Conservation (phyloP, 2,888 invertebrate species). For the Sipha maydis region DNA sequence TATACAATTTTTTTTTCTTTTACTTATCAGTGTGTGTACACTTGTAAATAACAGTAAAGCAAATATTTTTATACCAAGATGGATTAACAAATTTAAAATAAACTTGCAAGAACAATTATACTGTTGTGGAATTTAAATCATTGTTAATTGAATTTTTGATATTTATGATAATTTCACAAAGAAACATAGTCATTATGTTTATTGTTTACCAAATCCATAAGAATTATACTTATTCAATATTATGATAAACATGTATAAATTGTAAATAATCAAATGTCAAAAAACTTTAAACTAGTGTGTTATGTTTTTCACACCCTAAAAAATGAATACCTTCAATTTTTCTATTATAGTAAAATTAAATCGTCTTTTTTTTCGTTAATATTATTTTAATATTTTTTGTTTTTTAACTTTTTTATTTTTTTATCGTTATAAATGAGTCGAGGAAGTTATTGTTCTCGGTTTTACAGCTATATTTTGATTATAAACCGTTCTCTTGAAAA, state of each 20-base stretch:
- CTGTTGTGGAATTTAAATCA: neutral
- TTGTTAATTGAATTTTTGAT: neutral
- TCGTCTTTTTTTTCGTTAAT: neutral
- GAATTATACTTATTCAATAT: neutral
- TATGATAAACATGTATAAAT: neutral
- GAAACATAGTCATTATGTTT: too few relatives aligned
- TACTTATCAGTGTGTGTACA: conserved; percentile 18
- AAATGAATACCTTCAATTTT: neutral
- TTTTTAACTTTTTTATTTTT: too few relatives aligned
- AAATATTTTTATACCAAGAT: neutral
- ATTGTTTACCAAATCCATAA: neutral
- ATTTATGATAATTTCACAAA: too few relatives aligned
- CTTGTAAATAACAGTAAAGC: neutral
- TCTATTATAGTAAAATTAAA: neutral
- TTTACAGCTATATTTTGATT: neutral
- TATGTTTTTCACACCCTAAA: neutral
- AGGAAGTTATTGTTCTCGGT: neutral
- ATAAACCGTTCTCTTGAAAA: neutral
- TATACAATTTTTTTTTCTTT: neutral
- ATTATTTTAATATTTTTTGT: too few relatives aligned
- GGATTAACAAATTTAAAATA: neutral
- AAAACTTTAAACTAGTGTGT: neutral
- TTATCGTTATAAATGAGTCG: too few relatives aligned
- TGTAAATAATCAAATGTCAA: neutral
- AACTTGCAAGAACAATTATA: neutral